Conservation (phyloP, 2,113 vertebrate species). For the Corythoichthys haematopterus region DNA sequence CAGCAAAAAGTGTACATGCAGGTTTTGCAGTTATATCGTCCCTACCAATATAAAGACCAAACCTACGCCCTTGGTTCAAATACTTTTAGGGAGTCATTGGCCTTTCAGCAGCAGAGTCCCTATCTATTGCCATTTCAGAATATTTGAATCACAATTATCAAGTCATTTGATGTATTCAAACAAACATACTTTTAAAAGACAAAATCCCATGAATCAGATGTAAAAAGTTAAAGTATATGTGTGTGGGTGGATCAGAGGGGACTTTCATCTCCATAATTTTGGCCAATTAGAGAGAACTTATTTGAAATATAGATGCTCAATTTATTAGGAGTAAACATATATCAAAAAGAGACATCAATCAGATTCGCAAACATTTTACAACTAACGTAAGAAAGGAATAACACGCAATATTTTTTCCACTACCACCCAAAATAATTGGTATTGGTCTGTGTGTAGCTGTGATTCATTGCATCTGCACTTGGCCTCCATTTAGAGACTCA, state of each 20-base stretch:
- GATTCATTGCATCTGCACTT: slow-evolving; percentile 50
- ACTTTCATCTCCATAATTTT: slow-evolving; percentile 58
- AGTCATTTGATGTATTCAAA: background rate
- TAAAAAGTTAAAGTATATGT: slow-evolving; percentile 57
- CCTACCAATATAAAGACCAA: no score
- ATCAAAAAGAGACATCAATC: background rate
- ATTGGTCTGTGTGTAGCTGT: slow-evolving; percentile 8
- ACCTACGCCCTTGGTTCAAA: no score
- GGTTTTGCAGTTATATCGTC: no score
- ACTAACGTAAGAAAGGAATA: background rate
- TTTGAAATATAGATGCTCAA: slow-evolving; percentile 31
- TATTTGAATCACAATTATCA: background rate
- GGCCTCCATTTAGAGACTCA: slow-evolving; percentile 44
- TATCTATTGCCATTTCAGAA: background rate
- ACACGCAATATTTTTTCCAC: background rate
- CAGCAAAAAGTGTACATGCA: no score
- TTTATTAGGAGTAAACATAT: slow-evolving; percentile 26
- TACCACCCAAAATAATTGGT: slow-evolving; percentile 8
- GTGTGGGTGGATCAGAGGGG: slow-evolving; percentile 50
- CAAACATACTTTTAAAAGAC: slow-evolving; percentile 13
- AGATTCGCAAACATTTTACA: background rate
- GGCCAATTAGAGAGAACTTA: slow-evolving; percentile 41
- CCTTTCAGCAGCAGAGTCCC: background rate
- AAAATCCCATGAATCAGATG: slow-evolving; percentile 57
- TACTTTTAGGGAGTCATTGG: no score